Evolutionary conservation across 2,797 vertebrate species (phyloP).

Genomic region (Halcyon smyrnensis): DNA sequence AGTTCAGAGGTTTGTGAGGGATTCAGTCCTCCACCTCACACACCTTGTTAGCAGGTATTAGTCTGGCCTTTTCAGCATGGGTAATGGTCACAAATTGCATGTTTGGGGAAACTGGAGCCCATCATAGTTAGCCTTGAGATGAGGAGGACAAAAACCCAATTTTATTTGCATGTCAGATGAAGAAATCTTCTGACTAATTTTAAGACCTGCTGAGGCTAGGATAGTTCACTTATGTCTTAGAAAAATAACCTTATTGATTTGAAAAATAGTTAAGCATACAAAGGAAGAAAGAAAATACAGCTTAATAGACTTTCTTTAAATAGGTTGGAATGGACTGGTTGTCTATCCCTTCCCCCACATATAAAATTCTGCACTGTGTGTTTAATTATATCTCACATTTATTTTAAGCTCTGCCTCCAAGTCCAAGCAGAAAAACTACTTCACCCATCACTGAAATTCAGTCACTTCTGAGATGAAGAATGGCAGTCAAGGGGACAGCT

Average conservation of each 20-base stretch:
- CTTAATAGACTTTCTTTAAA: not conserved
- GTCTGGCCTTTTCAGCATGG: not conserved
- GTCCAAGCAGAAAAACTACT: slow-evolving; percentile 43
- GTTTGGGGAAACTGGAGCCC: not conserved
- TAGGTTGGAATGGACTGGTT: not conserved
- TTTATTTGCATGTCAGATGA: not conserved
- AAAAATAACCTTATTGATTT: not conserved
- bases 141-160: not conserved
- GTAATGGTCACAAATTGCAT: not conserved
- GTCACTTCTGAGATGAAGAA: slow-evolving; percentile 50
- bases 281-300: not conserved
- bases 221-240: not conserved
- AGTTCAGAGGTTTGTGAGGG: not conserved
- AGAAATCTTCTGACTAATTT: not conserved
- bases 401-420: slow-evolving; percentile 10
- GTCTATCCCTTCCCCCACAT: not conserved
- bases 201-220: not conserved
- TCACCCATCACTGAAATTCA: slow-evolving; percentile 53
- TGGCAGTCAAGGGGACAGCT: slow-evolving; percentile 40
- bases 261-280: not conserved
- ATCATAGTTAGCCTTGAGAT: not conserved
- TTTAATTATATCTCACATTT: slow-evolving; percentile 35
- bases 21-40: not conserved
- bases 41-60: not conserved
- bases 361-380: not conserved